Conservation (phyloP, 1,140 invertebrate species). For the Scaptomyza hsui region DNA sequence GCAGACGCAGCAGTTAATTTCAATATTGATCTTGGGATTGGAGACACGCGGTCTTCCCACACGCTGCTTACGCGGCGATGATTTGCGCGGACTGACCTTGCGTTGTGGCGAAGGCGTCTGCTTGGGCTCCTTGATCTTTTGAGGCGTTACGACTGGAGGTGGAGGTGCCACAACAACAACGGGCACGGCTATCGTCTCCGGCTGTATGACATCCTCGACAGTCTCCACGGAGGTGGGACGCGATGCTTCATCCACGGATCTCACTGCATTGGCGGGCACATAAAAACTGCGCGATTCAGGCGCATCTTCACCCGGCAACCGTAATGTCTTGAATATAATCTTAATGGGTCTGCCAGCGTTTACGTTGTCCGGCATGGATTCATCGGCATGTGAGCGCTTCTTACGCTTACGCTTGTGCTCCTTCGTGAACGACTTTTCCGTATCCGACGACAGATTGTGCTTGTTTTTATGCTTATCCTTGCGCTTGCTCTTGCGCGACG, state of each 20-base stretch:
- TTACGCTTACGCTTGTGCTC: constrained; percentile 90
- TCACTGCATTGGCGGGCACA: constrained; percentile 81
- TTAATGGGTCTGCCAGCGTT: constrained; percentile 85
- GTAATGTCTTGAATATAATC: constrained; percentile 91
- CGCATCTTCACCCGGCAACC: constrained; percentile 87
- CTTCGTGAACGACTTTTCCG: constrained; percentile 85
- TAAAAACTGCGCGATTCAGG: constrained; percentile 81
- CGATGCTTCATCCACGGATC: constrained; percentile 78
- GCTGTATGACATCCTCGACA: constrained; percentile 66
- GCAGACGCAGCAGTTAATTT: constrained; percentile 73
- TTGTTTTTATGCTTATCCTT: constrained; percentile 89
- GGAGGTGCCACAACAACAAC: constrained; percentile 16
- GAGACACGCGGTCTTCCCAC: constrained; percentile 56
- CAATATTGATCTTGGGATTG: constrained; percentile 47
- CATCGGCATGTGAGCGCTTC: constrained; percentile 86
- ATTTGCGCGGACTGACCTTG: constrained; percentile 66
- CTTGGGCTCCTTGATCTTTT: constrained; percentile 40
- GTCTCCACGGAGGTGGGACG: constrained; percentile 82
- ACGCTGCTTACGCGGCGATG: constrained; percentile 63
- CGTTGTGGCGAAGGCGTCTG: constrained; percentile 40
- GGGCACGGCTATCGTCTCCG: constrained; percentile 29
- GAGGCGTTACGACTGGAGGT: neutral
- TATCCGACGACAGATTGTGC: constrained; percentile 87
- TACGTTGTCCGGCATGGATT: constrained; percentile 86
- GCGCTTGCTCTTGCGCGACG: constrained; percentile 86